Base-by-base conservation (phyloP, 2,113 vertebrate genomes). In the Hirundichthys speculiger region DNA sequence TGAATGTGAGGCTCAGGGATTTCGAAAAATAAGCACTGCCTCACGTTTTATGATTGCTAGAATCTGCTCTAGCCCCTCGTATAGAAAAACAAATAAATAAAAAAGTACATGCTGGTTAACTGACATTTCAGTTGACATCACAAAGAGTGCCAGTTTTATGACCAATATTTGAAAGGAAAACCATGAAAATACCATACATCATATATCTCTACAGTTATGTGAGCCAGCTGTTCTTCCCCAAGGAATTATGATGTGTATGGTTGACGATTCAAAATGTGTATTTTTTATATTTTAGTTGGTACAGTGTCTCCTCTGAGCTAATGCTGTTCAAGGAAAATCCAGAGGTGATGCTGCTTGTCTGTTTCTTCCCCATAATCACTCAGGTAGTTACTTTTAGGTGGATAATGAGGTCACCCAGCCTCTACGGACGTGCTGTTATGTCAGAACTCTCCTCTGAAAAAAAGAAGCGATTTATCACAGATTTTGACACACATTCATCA, bases 211-310 rank as follows among this genome's bases (percentile, higher is more conserved):
- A 21, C 39, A 42, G 39, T 54, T 54, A 73, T 58, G 62, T 58
- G 72, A 57, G 65, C 39, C 56, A 69, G 57, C 61, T 61, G 45
- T 39, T 82, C 55, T 59, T 61, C 54, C 69, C 42, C 9, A 21
- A 47, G 57, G 71, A 62, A 46, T 16, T 64, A 40, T 7, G 20
- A 65, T 55, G 50, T 52, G 50, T 62, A 42, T 16, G 43, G 21
- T 51, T 65, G 74, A 75, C 71, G 62, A 62, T 60, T 64, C 47
- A 64, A 25, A 46, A 68, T 68, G 41, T 77, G 65, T 69, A 60
- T n/a, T n/a, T n/a, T n/a, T n/a, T n/a, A n/a, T n/a, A 65, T 70
- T 79, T 52, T 25, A 43, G 56, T 62, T 48, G 24, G n/a, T 52
- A 40, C 40, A 50, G 54, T 45, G 25, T 15, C 56, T 73, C 13